Conservation (phyloP, 2,888 invertebrate genomes). For the Zhengitettix transpicula region DNA sequence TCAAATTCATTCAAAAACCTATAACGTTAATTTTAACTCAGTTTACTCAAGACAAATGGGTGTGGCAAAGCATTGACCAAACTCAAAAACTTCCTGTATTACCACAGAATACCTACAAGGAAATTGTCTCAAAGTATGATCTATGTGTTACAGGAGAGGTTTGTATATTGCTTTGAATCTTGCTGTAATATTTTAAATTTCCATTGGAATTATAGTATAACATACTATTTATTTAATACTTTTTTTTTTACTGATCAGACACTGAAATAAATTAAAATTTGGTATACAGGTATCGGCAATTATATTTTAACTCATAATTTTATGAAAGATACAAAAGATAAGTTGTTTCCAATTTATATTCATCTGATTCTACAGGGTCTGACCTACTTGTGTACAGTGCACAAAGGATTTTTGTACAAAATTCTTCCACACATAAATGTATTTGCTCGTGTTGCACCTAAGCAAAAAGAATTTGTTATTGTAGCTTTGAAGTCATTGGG, state of each 20-base stretch:
- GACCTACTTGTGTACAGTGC: constrained; percentile 44
- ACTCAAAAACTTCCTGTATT: constrained; percentile 36
- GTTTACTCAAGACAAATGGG: constrained; percentile 35
- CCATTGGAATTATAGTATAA: too few relatives aligned
- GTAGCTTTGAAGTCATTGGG: constrained; percentile 77
- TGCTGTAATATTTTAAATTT: neutral
- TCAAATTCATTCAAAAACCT: constrained; percentile 68
- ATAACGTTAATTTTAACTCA: constrained; percentile 44
- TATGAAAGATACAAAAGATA: too few relatives aligned
- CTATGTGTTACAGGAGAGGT: constrained; percentile 90
- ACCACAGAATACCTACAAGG: constrained; percentile 29
- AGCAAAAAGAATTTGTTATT: constrained; percentile 94
- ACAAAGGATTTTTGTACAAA: constrained; percentile 43
- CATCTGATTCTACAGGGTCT: constrained; percentile 35
- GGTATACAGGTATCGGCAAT: too few relatives aligned
- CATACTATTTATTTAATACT: too few relatives aligned
- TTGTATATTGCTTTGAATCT: constrained; percentile 4
- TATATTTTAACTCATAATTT: too few relatives aligned
- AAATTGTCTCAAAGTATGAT: constrained; percentile 59
- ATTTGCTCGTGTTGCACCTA: constrained; percentile 94
- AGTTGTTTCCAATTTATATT: too few relatives aligned
- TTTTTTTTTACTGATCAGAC: neutral
- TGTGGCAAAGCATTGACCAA: constrained; percentile 65
- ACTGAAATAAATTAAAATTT: neutral
- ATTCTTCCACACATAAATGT: constrained; percentile 78